These are phyloP conservation scores for Spilosoma lubricipeda DNA, from an alignment of 2,888 invertebrate species.

Conservation along the genomic window DNA sequence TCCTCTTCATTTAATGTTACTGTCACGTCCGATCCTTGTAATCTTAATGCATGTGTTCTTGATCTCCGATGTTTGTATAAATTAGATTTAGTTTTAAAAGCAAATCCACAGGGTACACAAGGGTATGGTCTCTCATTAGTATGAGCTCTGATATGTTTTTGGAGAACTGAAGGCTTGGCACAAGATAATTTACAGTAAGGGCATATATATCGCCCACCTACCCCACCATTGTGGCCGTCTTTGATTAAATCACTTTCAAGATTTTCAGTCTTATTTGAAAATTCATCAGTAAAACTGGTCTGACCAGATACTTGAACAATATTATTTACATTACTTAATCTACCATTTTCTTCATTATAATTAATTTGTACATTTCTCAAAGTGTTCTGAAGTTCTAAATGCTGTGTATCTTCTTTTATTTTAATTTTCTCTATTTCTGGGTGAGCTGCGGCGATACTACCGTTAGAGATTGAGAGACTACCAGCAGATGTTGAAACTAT, in stretches of 20 bases:
- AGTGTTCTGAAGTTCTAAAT: conserved; percentile 60
- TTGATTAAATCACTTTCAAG: conserved; percentile 84
- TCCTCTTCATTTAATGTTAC: conserved; percentile 86
- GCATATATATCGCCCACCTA: conserved; percentile 92
- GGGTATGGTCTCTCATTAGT: conserved; percentile 97
- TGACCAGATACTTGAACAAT: conserved; percentile 83
- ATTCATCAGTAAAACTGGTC: conserved; percentile 84
- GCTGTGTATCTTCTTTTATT: conserved; percentile 64
- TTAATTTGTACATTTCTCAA: conserved; percentile 86
- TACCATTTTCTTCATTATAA: conserved; percentile 80
- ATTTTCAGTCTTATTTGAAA: conserved; percentile 85
- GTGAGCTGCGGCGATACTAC: conserved; percentile 80
- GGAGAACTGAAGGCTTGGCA: conserved; percentile 96
- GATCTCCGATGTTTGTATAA: conserved; percentile 96
- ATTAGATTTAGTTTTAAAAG: conserved; percentile 97
- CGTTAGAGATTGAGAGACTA: conserved; percentile 75
- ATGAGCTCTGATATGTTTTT: conserved; percentile 97
- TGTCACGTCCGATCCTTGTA: conserved; percentile 87
- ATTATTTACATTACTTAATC: conserved; percentile 83
- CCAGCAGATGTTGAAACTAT: conserved; percentile 67
- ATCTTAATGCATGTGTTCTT: conserved; percentile 89
- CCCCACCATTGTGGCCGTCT: conserved; percentile 77
- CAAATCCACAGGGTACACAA: conserved; percentile 95
- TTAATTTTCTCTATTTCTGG: conserved; percentile 82
- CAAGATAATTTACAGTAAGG: conserved; percentile 95